Evolutionary conservation across 2,797 vertebrate genomes (phyloP).

Genomic region (Myotis findleyi): DNA sequence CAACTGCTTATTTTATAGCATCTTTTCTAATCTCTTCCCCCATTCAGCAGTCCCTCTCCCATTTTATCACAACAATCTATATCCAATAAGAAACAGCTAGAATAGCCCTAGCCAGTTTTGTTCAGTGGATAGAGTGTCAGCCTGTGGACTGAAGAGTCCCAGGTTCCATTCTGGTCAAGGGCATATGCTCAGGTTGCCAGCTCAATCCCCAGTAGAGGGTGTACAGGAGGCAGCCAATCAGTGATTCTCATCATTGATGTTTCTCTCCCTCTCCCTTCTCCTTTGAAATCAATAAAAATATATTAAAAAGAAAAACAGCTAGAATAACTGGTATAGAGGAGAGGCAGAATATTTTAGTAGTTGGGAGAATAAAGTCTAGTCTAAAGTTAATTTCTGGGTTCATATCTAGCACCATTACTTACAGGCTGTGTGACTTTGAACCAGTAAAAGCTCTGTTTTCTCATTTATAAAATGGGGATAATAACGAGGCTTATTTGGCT

Average conservation of each 20-base stretch:
- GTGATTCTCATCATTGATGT: too few species aligned
- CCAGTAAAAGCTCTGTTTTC: background rate
- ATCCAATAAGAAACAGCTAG: conserved; percentile 5
- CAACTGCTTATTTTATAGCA: background rate
- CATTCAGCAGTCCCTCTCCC: background rate
- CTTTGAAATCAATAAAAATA: too few species aligned
- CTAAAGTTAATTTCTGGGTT: conserved; percentile 36
- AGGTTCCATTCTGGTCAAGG: too few species aligned
- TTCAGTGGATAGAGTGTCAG: too few species aligned
- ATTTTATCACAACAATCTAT: conserved; percentile 17
- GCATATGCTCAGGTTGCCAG: too few species aligned
- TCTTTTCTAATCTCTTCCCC: conserved; percentile 28
- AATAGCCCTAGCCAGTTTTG: background rate
- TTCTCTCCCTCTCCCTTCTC: too few species aligned
- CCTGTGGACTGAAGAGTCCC: too few species aligned
- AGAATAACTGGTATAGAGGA: background rate
- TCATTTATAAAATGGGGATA: conserved; percentile 37
- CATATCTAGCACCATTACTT: conserved; percentile 26
- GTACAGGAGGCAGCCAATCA: too few species aligned
- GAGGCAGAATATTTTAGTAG: conserved; percentile 20
- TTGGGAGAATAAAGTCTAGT: conserved; percentile 26
- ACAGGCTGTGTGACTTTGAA: conserved; percentile 5
- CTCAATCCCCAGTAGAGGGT: too few species aligned
- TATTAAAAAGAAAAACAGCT: background rate
- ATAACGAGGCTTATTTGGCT: conserved; percentile 1